Evolutionary conservation across 2,888 invertebrate genomes (phyloP), one percentile per base, ranked within the genome.

Genomic region (Polylopha cassiicola): DNA sequence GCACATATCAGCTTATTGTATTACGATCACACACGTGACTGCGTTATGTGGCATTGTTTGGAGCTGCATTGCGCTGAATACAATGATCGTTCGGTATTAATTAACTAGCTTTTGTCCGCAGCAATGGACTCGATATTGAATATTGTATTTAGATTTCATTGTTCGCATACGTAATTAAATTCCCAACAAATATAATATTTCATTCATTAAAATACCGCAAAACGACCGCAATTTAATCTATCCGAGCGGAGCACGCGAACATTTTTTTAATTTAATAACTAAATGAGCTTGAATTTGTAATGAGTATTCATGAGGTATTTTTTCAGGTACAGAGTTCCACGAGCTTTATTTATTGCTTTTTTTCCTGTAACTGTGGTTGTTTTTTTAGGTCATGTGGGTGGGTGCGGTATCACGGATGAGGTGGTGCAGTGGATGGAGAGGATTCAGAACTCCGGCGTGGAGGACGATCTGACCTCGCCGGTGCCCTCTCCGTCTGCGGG

Each of bases 351-450:
- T n/a, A n/a, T n/a, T n/a, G n/a, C n/a, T n/a, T n/a, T n/a, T n/a
- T n/a, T n/a, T n/a, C n/a, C n/a, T n/a, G n/a, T n/a, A n/a, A n/a
- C n/a, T n/a, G n/a, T 4, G 31, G 49, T 37, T 44, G 43, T 56
- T 64, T 46, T 33, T 18, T 1, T 70, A 94, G 95, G 94, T 61
- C 94, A 93, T 75, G 90, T 91, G 28, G 91, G 91, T 37, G 95
- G 95, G 15, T 97, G 97, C 69, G 97, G 96, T 37, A 91, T 95
- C 55, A 95, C 92, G 24, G 95, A 95, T 52, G 93, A 95, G 54
- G 90, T 94, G 48, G 90, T 92, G 51, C 91, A 94, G 62, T 97
- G 97, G 96, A 97, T 98, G 97, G 92, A 95, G 61, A 88, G 89
- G 55, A 90, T 98, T 54, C 96, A 96, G 74, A 92, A 91, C 82